phyloP scores from a whole-genome alignment of 2,113 vertebrate genomes.

The Clarias batrachus region DNA sequence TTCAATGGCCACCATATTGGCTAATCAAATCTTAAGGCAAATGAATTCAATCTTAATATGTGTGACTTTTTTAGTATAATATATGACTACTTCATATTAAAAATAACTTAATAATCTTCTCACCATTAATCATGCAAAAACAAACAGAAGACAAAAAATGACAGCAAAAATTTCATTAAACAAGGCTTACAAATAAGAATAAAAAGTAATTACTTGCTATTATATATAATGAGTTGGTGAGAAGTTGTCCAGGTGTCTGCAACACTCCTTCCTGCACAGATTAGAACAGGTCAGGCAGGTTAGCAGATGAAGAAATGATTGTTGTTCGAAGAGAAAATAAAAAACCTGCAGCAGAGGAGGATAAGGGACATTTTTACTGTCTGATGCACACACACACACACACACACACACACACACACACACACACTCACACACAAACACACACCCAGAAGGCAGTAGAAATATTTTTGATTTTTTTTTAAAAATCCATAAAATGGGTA shows the following conservation, averaged over 20 bases:
- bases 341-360: background rate
- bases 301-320: constrained; percentile 23
- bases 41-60: too few relatives aligned
- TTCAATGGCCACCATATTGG: too few relatives aligned
- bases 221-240: constrained; percentile 63
- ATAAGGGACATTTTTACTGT: background rate
- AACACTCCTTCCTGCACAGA: constrained; percentile 43
- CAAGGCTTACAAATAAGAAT: background rate
- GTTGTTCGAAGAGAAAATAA: background rate
- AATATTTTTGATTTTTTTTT: background rate
- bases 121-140: background rate
- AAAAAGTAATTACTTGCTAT: constrained; percentile 60
- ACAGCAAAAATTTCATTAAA: background rate
- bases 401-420: background rate
- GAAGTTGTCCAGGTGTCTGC: constrained; percentile 66
- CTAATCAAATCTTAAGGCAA: too few relatives aligned
- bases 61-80: too few relatives aligned
- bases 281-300: background rate
- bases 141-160: background rate
- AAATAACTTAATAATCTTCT: background rate
- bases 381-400: background rate
- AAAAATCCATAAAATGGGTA: background rate
- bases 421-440: background rate
- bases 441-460: background rate
- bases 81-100: background rate